phyloP scores from a whole-genome alignment of 2,888 invertebrate species.

The Galeruca laticollis region DNA sequence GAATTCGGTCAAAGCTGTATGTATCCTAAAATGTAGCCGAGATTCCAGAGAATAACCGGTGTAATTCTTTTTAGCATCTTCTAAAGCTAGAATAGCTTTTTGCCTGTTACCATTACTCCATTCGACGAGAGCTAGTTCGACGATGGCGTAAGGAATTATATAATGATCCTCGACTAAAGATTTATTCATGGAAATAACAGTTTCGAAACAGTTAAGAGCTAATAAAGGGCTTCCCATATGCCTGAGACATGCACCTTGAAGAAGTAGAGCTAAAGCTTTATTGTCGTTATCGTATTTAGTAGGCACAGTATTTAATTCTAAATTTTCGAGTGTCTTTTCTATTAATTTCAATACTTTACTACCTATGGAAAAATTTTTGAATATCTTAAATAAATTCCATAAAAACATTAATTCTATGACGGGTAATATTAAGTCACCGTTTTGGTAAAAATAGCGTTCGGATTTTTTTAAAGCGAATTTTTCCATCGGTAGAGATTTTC shows the following conservation, averaged over 20 bases:
- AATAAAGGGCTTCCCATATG: slow-evolving; percentile 82
- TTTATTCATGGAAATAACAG: slow-evolving; percentile 74
- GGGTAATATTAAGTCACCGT: slow-evolving; percentile 81
- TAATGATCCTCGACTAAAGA: slow-evolving; percentile 85
- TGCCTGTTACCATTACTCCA: slow-evolving; percentile 76
- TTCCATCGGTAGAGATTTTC: slow-evolving; percentile 97
- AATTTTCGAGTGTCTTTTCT: slow-evolving; percentile 67
- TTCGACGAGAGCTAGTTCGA: slow-evolving; percentile 87
- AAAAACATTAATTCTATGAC: slow-evolving; percentile 89
- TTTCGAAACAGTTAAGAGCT: slow-evolving; percentile 80
- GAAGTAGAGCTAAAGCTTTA: slow-evolving; percentile 77
- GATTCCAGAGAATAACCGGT: slow-evolving; percentile 91
- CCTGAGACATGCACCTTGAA: slow-evolving; percentile 87
- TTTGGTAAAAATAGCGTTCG: slow-evolving; percentile 81
- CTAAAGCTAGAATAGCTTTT: slow-evolving; percentile 78
- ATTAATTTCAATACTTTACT: slow-evolving; percentile 75
- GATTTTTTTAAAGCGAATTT: slow-evolving; percentile 94
- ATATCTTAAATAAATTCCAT: slow-evolving; percentile 91
- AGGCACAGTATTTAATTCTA: slow-evolving; percentile 59
- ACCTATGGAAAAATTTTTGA: slow-evolving; percentile 76
- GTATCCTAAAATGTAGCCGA: slow-evolving; percentile 89
- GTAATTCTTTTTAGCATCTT: slow-evolving; percentile 88
- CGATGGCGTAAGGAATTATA: slow-evolving; percentile 86
- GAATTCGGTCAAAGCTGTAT: slow-evolving; percentile 75
- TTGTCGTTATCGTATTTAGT: slow-evolving; percentile 77